Base-by-base conservation (phyloP, 2,797 vertebrate species). In the Carapus acus region DNA sequence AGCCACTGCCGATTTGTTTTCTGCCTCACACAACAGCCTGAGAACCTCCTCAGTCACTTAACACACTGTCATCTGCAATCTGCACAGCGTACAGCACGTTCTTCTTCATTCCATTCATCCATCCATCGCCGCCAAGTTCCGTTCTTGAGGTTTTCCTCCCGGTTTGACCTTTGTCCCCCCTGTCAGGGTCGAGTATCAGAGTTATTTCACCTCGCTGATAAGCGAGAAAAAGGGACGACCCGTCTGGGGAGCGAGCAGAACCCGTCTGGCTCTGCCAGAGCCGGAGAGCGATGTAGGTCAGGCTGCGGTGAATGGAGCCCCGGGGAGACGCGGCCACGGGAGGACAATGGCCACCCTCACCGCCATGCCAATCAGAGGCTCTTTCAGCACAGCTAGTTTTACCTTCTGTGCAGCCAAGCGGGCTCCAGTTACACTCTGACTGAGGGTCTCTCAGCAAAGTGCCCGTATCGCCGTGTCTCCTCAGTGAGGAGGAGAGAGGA, bases 221-320 rank as follows among this genome's bases (percentile, higher is more conserved):
- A 53, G 40, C 61, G 61, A 55, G 47, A 70, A 54, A 58, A 61
- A 67, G 45, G 52, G 21, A 44, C 20, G 23, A 54, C 14, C 49
- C 20, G 57, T 43, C 58, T 43, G 18, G 43, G 60, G 61, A 58
- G 54, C 67, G 36, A 66, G 75, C 50, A 54, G 69, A 79, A 74
- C 77, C 74, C 76, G 69, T 75, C 67, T 54, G 49, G 33, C 36
- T 65, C 52, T 49, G 9, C 47, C 15, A 11, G 62, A 61, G 58
- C 57, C 59, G 54, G 41, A 69, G 58, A 73, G 58, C 41, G 56
- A 83, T 84, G 74, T 84, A 71, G 82, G 81, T 83, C 83, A 73
- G 58, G 29, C 54, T 67, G 62, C 65, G 81, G 78, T 77, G 71
- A 49, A 36, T 45, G 53, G 62, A 62, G 68, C 27, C 73, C 62